Base-by-base conservation (phyloP, 23 tunicate species). In the Aplidium turbinatum region DNA sequence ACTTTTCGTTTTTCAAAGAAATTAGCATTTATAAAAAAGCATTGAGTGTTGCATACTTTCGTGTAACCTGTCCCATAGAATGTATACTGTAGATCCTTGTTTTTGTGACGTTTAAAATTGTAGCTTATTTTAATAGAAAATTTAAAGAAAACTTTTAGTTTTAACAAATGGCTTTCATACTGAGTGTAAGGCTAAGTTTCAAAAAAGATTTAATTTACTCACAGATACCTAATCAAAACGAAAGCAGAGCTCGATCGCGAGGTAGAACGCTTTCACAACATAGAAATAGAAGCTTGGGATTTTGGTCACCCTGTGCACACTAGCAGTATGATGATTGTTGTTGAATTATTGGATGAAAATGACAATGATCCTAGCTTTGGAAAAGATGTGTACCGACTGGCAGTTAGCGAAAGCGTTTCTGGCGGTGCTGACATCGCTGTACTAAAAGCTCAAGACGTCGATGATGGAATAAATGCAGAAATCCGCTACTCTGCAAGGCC, bases 361-460 rank as follows among this genome's bases (percentile, higher is more conserved):
- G 97, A 91, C 35, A 91, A 91, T 73, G 52, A 75, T 13, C 97
- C 97, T 1, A 55, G 56, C 24, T 91, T 91, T 54, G 72, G 31
- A 5, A 70, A 74, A 31, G 27, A 24, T 18, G 23, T 33, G 13
- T 73, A 69, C 35, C 35, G 23, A 2, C 77, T 91, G 9, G 22
- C 46, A n/a, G 97, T 84, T 40, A 53, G 70, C 13, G 97, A 91
- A 57, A 84, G 58, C 29, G 72, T 47, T 1, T 35, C 25, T 6
- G 40, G 39, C 47, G 83, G 76, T 5, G 42, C 40, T 18, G 38
- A 4, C 2, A 79, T 85, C 4, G 72, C 72, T 0, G 38, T 30
- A 33, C 13, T 84, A 7, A 47, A 56, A 31, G 97, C 97, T 29
- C 33, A 40, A 25, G 97, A 91, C 38, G 27, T 57, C 24, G 97